A percentile compares a stretch with the other conserved stretches of the same genome.
Evolutionary conservation across 2,113 vertebrate genomes (phyloP).

Genomic region (Malurus alboscapulatus): DNA sequence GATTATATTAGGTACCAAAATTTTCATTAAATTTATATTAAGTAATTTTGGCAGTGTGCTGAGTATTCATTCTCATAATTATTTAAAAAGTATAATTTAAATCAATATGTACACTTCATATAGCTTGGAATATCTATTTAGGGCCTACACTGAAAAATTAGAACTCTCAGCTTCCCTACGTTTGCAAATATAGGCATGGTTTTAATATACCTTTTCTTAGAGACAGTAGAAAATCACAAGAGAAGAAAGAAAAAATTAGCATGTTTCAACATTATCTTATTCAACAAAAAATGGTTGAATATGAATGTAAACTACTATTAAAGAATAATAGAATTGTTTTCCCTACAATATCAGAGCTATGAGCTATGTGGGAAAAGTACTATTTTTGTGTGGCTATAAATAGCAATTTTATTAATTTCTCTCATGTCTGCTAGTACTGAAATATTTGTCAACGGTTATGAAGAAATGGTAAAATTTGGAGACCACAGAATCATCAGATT

Average conservation of each 20-base stretch:
- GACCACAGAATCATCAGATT: background rate
- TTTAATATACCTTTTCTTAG: background rate
- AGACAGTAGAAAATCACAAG: background rate
- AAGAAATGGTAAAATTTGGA: background rate
- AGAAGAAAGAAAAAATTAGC: background rate
- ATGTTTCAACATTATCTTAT: background rate
- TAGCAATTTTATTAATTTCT: background rate
- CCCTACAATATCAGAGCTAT: background rate
- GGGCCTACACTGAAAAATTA: background rate
- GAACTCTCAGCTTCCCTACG: background rate
- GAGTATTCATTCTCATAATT: background rate
- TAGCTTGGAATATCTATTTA: background rate
- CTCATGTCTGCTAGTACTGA: background rate
- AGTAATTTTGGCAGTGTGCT: background rate
- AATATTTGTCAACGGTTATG: background rate
- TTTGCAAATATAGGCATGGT: background rate
- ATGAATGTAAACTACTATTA: background rate
- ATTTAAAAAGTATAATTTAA: background rate
- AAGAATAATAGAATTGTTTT: background rate
- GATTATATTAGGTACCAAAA: background rate
- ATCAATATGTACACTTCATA: background rate
- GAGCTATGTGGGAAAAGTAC: background rate
- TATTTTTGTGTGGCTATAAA: background rate
- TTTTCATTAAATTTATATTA: background rate
- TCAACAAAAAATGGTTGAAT: background rate